Base-by-base conservation (phyloP, 2,797 vertebrate species). In the Chelidonichthys spinosus region DNA sequence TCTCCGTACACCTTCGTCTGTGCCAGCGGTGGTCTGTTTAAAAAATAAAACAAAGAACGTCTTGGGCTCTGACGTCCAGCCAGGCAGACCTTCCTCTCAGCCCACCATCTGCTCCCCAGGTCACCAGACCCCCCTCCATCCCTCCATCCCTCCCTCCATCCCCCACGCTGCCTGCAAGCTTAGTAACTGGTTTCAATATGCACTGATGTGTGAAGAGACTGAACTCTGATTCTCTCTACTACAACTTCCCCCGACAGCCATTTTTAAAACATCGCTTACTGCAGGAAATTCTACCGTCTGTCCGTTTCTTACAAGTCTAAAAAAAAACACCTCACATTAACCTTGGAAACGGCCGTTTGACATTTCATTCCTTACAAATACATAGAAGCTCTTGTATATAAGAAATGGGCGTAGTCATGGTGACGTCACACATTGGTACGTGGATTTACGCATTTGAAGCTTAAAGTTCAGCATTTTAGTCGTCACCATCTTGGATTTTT, bases 51-150 rank as follows among this genome's bases (percentile, higher is more conserved):
- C 87, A 91, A 90, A 90, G 83, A 89, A 68, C 40, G 59, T 82
- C 76, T 90, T 43, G 62, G 64, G 78, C 79, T 91, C 84, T 83
- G 79, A 87, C 86, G 74, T 90, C 86, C 83, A 86, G 78, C 81
- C 77, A 74, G 25, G 84, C 85, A 90, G 87, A 90, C 85, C 88
- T 85, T 92, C 89, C 83, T 80, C 84, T 85, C 81, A 82, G 88
- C 80, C 80, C 84, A 79, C 90, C 90, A 92, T 92, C 91, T 91
- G 91, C 85, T 90, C 84, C 83, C 77, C 79, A 66, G 90, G 89
- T 90, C 91, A 84, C 61, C 70, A 75, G 66, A 64, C 54, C 42
- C 66, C 71, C 76, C n/a, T n/a, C n/a, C n/a, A n/a, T n/a, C n/a
- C 58, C 55, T 15, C 63, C 25, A 7, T 2, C 33, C 5, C 32